phyloP scores from a whole-genome alignment of 2,888 invertebrate species.

The Campoplex capitator region DNA sequence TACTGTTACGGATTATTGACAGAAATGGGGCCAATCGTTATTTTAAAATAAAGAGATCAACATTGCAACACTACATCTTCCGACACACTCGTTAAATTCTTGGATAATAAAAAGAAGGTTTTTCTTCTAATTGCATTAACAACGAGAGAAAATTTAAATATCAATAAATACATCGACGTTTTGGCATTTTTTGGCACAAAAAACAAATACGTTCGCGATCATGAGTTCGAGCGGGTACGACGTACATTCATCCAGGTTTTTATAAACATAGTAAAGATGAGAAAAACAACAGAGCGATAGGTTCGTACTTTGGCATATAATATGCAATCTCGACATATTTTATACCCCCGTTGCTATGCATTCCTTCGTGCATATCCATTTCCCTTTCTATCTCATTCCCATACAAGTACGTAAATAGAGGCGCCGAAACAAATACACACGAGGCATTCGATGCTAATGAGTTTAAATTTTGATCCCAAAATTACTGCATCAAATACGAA shows the following conservation, averaged over 20 bases:
- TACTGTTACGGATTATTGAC: not conserved
- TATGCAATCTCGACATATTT: conserved; percentile 22
- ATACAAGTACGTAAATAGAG: conserved; percentile 9
- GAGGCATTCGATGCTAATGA: conserved; percentile 15
- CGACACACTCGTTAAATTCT: no score
- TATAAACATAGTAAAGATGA: conserved; percentile 15
- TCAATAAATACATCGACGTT: not conserved
- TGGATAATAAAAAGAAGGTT: not conserved
- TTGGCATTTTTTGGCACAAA: not conserved
- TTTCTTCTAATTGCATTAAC: no score
- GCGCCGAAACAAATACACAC: not conserved
- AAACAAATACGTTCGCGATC: not conserved
- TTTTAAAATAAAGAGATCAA: not conserved
- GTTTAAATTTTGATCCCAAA: not conserved
- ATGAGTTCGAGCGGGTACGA: not conserved
- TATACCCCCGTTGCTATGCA: conserved; percentile 34
- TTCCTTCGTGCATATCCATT: conserved; percentile 47
- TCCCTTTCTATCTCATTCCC: conserved; percentile 51
- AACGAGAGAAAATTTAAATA: no score
- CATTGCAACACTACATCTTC: not conserved
- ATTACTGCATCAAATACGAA: no score
- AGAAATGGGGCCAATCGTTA: not conserved
- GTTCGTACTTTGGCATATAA: conserved; percentile 7
- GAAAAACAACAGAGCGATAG: not conserved
- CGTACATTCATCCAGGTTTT: not conserved